Conservation (phyloP, 92 coral and sea anemone species). For the Phenganax stokvisi region DNA sequence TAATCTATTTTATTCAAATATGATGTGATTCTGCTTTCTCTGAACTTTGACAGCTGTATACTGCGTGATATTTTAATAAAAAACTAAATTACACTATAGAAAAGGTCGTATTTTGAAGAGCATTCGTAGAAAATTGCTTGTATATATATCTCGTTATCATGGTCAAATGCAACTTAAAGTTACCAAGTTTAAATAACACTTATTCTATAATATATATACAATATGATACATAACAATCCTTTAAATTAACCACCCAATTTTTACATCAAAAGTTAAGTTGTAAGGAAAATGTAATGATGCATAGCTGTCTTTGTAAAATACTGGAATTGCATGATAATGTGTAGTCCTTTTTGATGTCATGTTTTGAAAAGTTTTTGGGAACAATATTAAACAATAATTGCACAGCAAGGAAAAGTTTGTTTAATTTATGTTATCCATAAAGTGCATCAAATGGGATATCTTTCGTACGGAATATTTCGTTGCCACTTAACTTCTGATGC, state of each 20-base stretch:
- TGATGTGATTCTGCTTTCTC: constrained; percentile 18
- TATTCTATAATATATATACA: neutral
- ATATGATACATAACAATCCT: constrained; percentile 4
- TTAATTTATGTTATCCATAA: no score
- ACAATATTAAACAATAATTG: no score
- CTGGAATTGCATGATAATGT: no score
- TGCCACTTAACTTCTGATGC: neutral
- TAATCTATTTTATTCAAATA: constrained; percentile 18
- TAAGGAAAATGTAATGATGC: no score
- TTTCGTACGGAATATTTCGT: neutral
- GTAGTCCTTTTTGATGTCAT: no score
- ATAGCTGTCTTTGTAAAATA: no score
- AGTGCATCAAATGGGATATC: no score
- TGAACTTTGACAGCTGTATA: neutral
- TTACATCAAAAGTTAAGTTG: neutral
- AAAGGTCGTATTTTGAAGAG: constrained; percentile 45
- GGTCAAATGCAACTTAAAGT: neutral
- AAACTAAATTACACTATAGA: constrained; percentile 91
- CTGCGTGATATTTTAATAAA: constrained; percentile 59
- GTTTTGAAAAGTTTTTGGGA: no score
- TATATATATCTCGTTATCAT: neutral
- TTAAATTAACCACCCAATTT: constrained; percentile 17
- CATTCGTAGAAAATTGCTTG: constrained; percentile 47
- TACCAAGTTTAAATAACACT: constrained; percentile 12
- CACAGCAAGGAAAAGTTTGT: no score